Evolutionary conservation across 2,113 vertebrate genomes (phyloP).

Genomic region (Cololabis saira): DNA sequence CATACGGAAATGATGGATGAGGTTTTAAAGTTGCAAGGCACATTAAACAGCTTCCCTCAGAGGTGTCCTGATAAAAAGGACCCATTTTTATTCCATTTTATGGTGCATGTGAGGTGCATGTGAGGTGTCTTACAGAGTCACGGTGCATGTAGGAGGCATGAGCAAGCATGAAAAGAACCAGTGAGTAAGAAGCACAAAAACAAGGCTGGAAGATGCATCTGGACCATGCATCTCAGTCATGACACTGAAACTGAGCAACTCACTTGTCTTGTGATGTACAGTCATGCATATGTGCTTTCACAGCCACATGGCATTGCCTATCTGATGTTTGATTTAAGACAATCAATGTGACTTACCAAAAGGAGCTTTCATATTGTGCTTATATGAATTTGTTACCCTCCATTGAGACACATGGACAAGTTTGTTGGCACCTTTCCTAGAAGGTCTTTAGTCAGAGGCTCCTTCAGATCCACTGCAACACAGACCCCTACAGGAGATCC

Average conservation of each 20-base stretch:
- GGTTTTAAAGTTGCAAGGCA: conserved; percentile 16
- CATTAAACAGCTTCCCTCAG: conserved; percentile 11
- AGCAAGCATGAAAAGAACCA: not conserved
- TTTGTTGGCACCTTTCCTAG: no score
- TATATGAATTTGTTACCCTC: no score
- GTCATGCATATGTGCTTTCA: not conserved
- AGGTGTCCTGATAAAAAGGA: conserved; percentile 15
- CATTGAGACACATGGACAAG: no score
- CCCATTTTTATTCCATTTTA: conserved; percentile 18
- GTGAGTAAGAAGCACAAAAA: conserved; percentile 24
- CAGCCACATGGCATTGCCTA: not conserved
- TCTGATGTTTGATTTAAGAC: no score
- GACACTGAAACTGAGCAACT: conserved; percentile 3
- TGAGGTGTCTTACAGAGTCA: conserved; percentile 20
- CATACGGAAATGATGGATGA: conserved; percentile 25
- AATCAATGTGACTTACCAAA: no score
- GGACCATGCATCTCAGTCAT: conserved; percentile 11
- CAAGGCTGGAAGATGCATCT: conserved; percentile 16
- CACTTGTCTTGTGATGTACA: conserved; percentile 7
- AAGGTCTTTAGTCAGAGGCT: no score
- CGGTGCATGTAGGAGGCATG: conserved; percentile 9
- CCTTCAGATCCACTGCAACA: no score
- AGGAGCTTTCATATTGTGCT: no score
- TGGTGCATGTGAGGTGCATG: not conserved
- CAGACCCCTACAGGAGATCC: no score